Base-by-base conservation (phyloP, 2,113 vertebrate species). In the Nesospiza acunhae region DNA sequence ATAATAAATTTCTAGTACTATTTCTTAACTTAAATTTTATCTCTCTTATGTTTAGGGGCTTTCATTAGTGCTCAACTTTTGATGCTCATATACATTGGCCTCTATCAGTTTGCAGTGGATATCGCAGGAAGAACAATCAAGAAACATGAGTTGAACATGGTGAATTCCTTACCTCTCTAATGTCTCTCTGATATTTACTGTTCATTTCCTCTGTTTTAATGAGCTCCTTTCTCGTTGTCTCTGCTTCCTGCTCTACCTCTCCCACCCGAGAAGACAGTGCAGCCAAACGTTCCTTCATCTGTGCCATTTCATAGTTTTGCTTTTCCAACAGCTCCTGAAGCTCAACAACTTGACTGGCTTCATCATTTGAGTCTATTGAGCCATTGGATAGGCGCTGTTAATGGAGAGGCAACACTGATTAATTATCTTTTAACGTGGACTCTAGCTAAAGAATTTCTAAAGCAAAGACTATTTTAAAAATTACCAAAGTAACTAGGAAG, bases 201-300 rank as follows among this genome's bases (percentile, higher is more conserved):
- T 99, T 99, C 99, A 99, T 99, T 98, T 99, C 99, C 97, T 99
- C 99, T 1, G 99, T 99, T 98, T 99, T 99, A 98, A 99, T 98
- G 91, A 99, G 99, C 83, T 99, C 99, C 92, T 99, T 99, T 83
- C 99, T 99, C 13, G 99, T 99, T 1, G 99, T 98, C 96, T 99
- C 99, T 95, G 99, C 98, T 98, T 99, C 99, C 97, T 99, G 99
- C 93, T 99, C 99, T 91, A 99, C 99, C 95, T 99, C 99, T 41
- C 99, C 99, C 35, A 99, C 99, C 7, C 99, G 98, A 26, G 99
- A 99, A 58, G 99, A 99, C 62, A 99, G 98, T 2, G 98, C 98
- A 82, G 99, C 98, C 98, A 99, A 98, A 77, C 99, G 99, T 72
- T 99, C 99, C 98, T 99, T 99, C 99, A 99, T 99, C 97, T 99